phyloP scores from a whole-genome alignment of 23 tunicate species.

The Clavelina lepadiformis region DNA sequence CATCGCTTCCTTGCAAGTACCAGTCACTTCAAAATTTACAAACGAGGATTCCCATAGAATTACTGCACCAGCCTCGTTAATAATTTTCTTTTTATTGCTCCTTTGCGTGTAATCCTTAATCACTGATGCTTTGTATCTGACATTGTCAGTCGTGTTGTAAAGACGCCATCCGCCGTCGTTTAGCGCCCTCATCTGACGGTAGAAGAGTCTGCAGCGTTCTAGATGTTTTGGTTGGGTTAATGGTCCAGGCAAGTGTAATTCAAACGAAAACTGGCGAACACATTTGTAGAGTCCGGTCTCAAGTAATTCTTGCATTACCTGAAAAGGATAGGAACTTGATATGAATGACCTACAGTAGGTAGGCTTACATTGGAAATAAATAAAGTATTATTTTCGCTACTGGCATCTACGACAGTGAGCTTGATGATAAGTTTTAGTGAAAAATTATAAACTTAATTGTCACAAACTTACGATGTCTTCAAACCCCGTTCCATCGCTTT shows the following conservation, averaged over 20 bases:
- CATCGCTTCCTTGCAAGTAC: too few relatives aligned
- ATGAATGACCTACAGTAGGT: too few relatives aligned
- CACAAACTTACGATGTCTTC: slow-evolving; percentile 10
- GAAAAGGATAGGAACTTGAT: not conserved
- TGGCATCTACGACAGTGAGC: too few relatives aligned
- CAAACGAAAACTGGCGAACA: slow-evolving; percentile 48
- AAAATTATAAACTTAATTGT: too few relatives aligned
- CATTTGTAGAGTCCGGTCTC: slow-evolving; percentile 49
- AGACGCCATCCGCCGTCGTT: slow-evolving; percentile 24
- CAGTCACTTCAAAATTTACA: slow-evolving; percentile 34
- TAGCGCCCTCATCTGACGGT: slow-evolving; percentile 24
- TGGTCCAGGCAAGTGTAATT: slow-evolving; percentile 42
- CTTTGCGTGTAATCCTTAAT: not conserved
- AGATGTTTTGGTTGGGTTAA: slow-evolving; percentile 7
- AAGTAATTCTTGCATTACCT: slow-evolving; percentile 46
- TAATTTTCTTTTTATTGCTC: slow-evolving; percentile 2
- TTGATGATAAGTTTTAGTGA: too few relatives aligned
- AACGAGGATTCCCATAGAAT: slow-evolving; percentile 57
- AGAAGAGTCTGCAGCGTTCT: slow-evolving; percentile 15
- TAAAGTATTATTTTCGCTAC: too few relatives aligned
- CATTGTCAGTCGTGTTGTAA: slow-evolving; percentile 46
- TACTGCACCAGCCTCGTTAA: not conserved
- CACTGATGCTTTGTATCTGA: too few relatives aligned
- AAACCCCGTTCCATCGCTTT: slow-evolving; percentile 19
- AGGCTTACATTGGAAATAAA: too few relatives aligned